phyloP scores from a whole-genome alignment of 2,888 invertebrate genomes.

The Lasioglossum villosulum region DNA sequence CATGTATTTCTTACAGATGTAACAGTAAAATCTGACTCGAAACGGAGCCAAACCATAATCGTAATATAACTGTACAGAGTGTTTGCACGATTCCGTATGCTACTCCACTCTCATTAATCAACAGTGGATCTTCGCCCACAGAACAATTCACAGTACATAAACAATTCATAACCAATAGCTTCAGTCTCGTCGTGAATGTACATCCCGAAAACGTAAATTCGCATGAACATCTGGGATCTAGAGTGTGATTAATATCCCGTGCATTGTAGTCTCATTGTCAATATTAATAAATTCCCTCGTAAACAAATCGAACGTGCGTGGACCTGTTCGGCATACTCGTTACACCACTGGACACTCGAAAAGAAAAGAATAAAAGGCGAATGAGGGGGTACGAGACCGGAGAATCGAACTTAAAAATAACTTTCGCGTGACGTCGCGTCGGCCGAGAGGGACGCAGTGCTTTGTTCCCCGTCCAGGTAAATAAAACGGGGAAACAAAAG shows the following conservation, averaged over 20 bases:
- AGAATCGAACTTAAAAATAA: slow-evolving; percentile 12
- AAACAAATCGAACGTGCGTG: not conserved
- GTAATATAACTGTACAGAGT: not conserved
- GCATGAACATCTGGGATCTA: not conserved
- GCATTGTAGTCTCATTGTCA: not conserved
- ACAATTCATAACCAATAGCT: not conserved
- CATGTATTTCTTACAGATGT: no score
- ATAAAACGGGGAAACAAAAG: slow-evolving; percentile 33
- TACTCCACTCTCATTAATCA: not conserved
- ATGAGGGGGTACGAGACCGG: not conserved
- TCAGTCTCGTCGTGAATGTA: not conserved
- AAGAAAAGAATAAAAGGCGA: not conserved
- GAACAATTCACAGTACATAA: not conserved
- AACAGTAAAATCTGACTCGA: no score
- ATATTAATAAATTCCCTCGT: not conserved
- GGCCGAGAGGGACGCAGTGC: not conserved
- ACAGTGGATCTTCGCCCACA: not conserved
- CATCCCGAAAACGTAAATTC: not conserved
- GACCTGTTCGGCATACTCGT: not conserved
- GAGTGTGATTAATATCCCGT: not conserved
- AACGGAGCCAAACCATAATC: no score
- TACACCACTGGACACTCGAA: not conserved
- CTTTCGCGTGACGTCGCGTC: slow-evolving; percentile 11
- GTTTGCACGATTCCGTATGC: not conserved
- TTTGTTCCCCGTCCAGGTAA: slow-evolving; percentile 4